phyloP scores from a whole-genome alignment of 2,113 vertebrate species.

The Aplodontia rufa region DNA sequence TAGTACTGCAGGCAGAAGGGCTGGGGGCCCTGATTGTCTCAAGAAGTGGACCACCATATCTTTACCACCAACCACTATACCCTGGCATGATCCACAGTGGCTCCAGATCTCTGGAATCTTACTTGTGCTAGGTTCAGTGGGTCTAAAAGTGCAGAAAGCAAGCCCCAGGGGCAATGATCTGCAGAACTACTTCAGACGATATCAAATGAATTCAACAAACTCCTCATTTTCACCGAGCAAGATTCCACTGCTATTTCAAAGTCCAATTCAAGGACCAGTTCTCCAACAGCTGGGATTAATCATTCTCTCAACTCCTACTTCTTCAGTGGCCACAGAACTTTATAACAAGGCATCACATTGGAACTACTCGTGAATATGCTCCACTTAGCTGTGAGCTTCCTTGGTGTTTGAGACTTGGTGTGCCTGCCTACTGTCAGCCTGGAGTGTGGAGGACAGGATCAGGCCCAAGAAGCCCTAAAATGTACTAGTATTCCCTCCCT shows the following conservation, averaged over 20 bases:
- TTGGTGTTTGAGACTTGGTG: neutral
- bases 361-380: neutral
- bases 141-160: neutral
- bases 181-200: neutral
- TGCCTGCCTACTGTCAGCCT: neutral
- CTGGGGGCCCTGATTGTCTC: constrained; percentile 50
- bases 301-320: neutral
- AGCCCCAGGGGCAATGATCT: neutral
- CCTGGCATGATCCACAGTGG: neutral
- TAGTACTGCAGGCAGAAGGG: constrained; percentile 59
- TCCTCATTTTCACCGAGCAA: constrained; percentile 24
- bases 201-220: constrained; percentile 10
- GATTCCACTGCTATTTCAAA: constrained; percentile 5
- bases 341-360: neutral
- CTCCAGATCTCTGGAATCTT: neutral
- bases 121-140: neutral
- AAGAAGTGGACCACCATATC: neutral
- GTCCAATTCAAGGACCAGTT: neutral
- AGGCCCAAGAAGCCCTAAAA: neutral
- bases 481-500: neutral
- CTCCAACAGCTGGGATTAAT: neutral
- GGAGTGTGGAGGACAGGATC: neutral
- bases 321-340: neutral
- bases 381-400: neutral
- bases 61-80: neutral